phyloP scores from a whole-genome alignment of 92 coral and sea anemone genomes.

The Porites evermanni region DNA sequence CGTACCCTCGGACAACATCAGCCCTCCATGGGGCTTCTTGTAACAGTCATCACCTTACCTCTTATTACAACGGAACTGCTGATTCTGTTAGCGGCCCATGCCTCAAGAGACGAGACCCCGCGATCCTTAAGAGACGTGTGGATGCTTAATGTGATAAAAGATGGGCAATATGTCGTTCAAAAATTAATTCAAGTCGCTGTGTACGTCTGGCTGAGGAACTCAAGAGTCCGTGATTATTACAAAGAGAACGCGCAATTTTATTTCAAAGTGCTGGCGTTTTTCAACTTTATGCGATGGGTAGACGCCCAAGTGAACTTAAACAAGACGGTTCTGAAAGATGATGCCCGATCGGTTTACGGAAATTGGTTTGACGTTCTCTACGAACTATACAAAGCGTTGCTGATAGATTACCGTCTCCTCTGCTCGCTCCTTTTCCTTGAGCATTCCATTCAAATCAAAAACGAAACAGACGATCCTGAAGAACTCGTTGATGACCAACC shows the following conservation, averaged over 20 bases:
- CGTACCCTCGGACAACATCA: constrained; percentile 54
- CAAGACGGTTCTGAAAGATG: constrained; percentile 22
- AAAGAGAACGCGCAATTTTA: constrained; percentile 64
- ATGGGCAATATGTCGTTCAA: constrained; percentile 37
- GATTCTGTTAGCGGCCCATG: constrained; percentile 31
- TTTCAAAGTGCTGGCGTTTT: constrained; percentile 73
- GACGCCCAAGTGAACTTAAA: constrained; percentile 56
- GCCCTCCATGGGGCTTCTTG: constrained; percentile 71
- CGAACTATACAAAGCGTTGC: constrained; percentile 53
- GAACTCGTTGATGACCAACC: not conserved
- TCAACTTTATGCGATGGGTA: constrained; percentile 78
- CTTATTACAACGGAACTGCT: constrained; percentile 52
- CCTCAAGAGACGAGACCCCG: constrained; percentile 3
- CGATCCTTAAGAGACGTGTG: not conserved
- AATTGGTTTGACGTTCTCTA: constrained; percentile 32
- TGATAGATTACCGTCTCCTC: constrained; percentile 69
- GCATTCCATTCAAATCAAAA: constrained; percentile 62
- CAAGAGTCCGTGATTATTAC: constrained; percentile 22
- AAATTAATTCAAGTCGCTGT: constrained; percentile 66
- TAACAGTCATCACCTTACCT: constrained; percentile 60
- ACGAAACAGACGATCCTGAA: constrained; percentile 1
- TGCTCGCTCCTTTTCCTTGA: constrained; percentile 70
- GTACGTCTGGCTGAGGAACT: constrained; percentile 56
- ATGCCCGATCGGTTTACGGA: constrained; percentile 45
- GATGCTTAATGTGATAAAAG: constrained; percentile 13